Conservation (phyloP, 2,888 invertebrate species). For the Pollenia griseotomentosa region DNA sequence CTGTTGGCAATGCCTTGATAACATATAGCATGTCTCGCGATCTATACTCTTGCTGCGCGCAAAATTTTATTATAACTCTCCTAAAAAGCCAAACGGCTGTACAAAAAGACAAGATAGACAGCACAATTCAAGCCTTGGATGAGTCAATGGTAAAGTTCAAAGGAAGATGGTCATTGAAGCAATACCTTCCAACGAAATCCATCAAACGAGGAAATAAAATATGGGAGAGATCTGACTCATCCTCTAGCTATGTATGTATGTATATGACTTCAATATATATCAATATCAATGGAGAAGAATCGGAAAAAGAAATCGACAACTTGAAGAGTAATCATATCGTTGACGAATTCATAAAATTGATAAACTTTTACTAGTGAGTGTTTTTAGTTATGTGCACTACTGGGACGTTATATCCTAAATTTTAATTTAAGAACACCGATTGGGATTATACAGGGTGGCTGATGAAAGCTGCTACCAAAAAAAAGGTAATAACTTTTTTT, state of each 20-base stretch:
- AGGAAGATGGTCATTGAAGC: constrained; percentile 37
- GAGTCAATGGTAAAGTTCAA: constrained; percentile 56
- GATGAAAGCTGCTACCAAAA: no score
- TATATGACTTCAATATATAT: no score
- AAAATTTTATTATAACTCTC: no score
- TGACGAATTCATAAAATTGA: background rate
- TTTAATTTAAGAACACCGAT: background rate
- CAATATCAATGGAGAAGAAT: no score
- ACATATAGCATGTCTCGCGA: no score
- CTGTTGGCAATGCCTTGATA: no score
- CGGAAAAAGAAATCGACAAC: no score
- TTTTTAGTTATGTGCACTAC: constrained; percentile 9
- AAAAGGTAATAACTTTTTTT: no score
- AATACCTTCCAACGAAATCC: constrained; percentile 37
- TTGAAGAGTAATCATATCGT: no score
- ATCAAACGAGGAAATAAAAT: constrained; percentile 10
- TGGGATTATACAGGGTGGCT: background rate
- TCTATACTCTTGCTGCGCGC: no score
- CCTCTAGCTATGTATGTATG: background rate
- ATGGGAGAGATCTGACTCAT: background rate
- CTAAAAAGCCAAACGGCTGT: no score
- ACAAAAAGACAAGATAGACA: no score
- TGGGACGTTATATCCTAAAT: constrained; percentile 1
- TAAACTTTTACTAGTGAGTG: background rate
- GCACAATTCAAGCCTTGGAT: constrained; percentile 34